Evolutionary conservation across 2,113 vertebrate genomes (phyloP).

Genomic region (Hymenochirus boettgeri): DNA sequence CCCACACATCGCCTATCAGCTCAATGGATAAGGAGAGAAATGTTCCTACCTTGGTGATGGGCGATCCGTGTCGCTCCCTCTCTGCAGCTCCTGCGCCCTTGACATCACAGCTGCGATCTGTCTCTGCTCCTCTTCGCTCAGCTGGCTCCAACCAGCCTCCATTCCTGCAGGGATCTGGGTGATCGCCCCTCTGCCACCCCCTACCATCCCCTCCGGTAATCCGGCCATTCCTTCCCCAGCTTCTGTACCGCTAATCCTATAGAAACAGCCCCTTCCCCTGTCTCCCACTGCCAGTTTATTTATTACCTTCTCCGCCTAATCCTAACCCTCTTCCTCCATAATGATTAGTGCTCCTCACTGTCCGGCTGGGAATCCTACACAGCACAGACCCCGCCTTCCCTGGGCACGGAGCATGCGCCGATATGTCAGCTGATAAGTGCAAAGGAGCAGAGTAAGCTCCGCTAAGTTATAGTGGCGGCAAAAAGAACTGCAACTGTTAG

Average conservation of each 20-base stretch:
- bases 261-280: background rate
- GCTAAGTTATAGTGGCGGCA: too few species aligned
- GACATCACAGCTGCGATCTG: constrained; percentile 88
- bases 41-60: constrained; percentile 76
- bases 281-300: background rate
- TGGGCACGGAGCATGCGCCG: constrained; percentile 21
- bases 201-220: constrained; percentile 76
- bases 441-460: constrained; percentile 27
- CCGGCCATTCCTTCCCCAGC: constrained; percentile 71
- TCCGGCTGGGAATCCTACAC: constrained; percentile 20
- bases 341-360: constrained; percentile 14
- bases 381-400: constrained; percentile 25
- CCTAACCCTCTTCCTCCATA: constrained; percentile 27
- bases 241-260: constrained; percentile 67
- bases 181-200: constrained; percentile 73
- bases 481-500: too few species aligned
- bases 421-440: constrained; percentile 28
- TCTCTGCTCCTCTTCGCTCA: constrained; percentile 86
- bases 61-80: constrained; percentile 67
- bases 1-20: too few species aligned
- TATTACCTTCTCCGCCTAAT: background rate
- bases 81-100: constrained; percentile 87
- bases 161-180: constrained; percentile 66
- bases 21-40: too few species aligned
- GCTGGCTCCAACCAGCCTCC: constrained; percentile 81